Evolutionary conservation across 2,113 vertebrate species (phyloP).

Genomic region (Rostratula benghalensis): DNA sequence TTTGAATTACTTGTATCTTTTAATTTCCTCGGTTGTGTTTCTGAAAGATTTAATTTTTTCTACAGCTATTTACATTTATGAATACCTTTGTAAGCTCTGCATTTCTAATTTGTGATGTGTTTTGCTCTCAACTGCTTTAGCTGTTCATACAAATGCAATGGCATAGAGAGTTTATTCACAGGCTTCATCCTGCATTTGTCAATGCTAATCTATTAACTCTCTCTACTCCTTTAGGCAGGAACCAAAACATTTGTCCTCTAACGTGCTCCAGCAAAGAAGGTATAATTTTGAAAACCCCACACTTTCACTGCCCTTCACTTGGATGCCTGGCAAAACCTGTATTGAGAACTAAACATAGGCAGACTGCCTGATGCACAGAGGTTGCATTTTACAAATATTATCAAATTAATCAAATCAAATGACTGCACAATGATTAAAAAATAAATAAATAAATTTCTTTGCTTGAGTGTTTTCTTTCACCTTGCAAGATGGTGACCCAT

Average conservation of each 20-base stretch:
- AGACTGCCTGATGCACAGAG: not conserved
- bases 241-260: not conserved
- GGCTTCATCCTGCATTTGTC: not conserved
- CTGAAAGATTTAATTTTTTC: constrained; percentile 28
- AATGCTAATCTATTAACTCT: not conserved
- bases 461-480: not conserved
- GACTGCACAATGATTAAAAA: not conserved
- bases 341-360: not conserved
- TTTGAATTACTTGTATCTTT: constrained; percentile 29
- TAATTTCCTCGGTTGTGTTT: not conserved
- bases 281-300: not conserved
- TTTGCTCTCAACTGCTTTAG: constrained; percentile 19
- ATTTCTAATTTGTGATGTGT: not conserved
- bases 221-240: not conserved
- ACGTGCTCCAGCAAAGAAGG: not conserved
- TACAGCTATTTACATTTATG: constrained; percentile 47
- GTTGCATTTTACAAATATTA: not conserved
- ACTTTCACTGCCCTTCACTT: not conserved
- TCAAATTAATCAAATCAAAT: not conserved
- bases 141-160: constrained; percentile 32
- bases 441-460: not conserved
- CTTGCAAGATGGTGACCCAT: not conserved
- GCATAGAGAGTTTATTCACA: not conserved
- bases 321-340: not conserved
- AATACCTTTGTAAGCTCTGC: constrained; percentile 15